These are phyloP conservation scores for Atlantisia rogersi DNA, from an alignment of 2,113 vertebrate species.

Conservation along the genomic window DNA sequence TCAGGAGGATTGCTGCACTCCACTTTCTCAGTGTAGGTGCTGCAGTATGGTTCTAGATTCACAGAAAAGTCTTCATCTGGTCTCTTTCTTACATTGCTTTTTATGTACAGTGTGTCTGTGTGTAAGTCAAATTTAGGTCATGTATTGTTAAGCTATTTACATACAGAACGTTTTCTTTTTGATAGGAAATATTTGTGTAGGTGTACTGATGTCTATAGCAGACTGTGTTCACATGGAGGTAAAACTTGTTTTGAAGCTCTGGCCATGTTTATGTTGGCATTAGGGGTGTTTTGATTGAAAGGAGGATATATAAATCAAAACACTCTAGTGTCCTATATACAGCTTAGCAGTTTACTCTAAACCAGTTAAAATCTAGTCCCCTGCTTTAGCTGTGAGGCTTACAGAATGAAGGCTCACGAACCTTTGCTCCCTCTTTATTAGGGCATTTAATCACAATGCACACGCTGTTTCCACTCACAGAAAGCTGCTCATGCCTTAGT, in stretches of 20 bases:
- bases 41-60: background rate
- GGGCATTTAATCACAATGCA: background rate
- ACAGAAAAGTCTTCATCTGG: background rate
- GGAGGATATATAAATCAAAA: background rate
- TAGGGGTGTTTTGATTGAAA: background rate
- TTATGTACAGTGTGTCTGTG: background rate
- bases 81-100: background rate
- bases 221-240: background rate
- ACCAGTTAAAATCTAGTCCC: background rate
- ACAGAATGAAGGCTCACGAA: background rate
- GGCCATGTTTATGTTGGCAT: background rate
- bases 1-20: background rate
- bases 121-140: background rate
- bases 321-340: fast-evolving
- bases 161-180: background rate
- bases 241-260: background rate
- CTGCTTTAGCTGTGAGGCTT: background rate
- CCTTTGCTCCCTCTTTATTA: background rate
- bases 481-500: background rate
- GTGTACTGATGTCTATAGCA: background rate
- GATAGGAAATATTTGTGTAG: background rate
- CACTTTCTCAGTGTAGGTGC: background rate
- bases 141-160: background rate
- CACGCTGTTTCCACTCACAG: background rate
- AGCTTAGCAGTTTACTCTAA: background rate